These are phyloP conservation scores for Tenthredo mesomela DNA, from an alignment of 2,888 invertebrate genomes.

Conservation along the genomic window DNA sequence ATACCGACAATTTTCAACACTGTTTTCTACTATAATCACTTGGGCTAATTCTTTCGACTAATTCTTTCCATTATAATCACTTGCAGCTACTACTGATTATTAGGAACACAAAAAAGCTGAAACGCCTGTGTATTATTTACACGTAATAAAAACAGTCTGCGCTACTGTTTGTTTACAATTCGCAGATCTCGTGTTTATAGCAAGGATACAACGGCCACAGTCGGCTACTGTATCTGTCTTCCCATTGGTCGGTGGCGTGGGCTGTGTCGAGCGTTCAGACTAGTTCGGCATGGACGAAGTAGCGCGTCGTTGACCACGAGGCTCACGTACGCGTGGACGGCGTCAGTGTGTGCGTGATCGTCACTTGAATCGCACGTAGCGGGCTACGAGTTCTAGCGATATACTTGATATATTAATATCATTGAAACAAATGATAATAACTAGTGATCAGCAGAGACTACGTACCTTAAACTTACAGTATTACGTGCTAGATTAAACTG, in stretches of 20 bases:
- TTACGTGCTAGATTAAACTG: too few relatives aligned
- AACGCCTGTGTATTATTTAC: background rate
- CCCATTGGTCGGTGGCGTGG: background rate
- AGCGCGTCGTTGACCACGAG: background rate
- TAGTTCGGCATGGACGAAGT: background rate
- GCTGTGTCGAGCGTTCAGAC: background rate
- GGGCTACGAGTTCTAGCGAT: background rate
- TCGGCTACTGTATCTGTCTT: background rate
- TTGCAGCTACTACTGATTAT: too few relatives aligned
- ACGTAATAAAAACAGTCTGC: too few relatives aligned
- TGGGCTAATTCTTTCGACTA: too few relatives aligned
- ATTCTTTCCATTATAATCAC: too few relatives aligned
- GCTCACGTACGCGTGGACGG: background rate
- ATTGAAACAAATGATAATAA: too few relatives aligned
- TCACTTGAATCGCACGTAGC: background rate
- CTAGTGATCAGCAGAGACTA: too few relatives aligned
- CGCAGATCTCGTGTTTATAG: background rate
- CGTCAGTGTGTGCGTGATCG: background rate
- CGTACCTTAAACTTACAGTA: too few relatives aligned
- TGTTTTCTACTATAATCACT: too few relatives aligned
- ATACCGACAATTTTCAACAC: too few relatives aligned
- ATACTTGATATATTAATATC: too few relatives aligned
- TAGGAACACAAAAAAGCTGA: background rate
- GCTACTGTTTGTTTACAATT: background rate
- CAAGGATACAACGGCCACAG: background rate